phyloP scores from a whole-genome alignment of 2,797 vertebrate genomes.

The Sciurus carolinensis region DNA sequence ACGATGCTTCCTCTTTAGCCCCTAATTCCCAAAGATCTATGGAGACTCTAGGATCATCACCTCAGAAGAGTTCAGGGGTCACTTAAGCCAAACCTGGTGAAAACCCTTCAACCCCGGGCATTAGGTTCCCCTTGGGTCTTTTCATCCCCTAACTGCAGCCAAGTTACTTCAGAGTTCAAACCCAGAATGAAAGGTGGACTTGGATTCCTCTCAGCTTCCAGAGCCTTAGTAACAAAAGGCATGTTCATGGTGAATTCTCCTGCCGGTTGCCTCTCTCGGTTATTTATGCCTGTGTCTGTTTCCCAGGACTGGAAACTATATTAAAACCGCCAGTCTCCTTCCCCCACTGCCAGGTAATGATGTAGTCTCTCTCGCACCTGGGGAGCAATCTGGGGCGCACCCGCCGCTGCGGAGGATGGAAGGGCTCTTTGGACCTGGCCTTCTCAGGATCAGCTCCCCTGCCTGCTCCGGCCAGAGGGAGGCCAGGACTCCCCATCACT shows the following conservation, averaged over 20 bases:
- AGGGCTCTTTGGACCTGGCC: not conserved
- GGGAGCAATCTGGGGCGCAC: not conserved
- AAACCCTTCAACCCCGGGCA: not conserved
- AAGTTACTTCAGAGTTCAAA: slow-evolving; percentile 15
- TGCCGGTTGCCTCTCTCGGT: not conserved
- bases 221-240: rapidly evolving
- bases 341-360: not conserved
- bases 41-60: too few species aligned
- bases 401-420: not conserved
- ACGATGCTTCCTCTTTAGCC: not conserved
- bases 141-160: not conserved
- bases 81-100: not conserved
- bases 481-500: not conserved
- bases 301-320: not conserved
- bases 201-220: slow-evolving; percentile 25
- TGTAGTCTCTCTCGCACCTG: not conserved
- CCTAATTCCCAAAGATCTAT: not conserved
- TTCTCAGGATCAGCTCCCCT: not conserved
- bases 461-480: not conserved
- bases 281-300: not conserved
- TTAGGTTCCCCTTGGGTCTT: not conserved
- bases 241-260: not conserved
- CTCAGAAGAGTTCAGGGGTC: not conserved
- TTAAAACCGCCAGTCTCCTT: not conserved
- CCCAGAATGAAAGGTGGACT: not conserved